A percentile compares a stretch with the other conserved stretches of the same genome.
Evolutionary conservation across 2,113 vertebrate species (phyloP).

Genomic region (Calonectris borealis): DNA sequence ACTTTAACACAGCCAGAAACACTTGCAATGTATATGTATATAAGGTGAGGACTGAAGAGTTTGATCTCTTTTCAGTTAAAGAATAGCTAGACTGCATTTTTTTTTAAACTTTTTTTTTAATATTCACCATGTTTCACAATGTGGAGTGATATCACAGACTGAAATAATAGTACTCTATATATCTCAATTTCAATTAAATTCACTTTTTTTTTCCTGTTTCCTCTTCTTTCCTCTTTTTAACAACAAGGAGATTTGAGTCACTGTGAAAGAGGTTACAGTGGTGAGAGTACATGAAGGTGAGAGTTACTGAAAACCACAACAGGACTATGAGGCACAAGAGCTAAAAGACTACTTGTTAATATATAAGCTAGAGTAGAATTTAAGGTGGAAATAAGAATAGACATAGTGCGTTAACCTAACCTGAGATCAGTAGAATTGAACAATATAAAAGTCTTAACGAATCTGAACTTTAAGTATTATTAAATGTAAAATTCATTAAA

Average conservation of each 20-base stretch:
- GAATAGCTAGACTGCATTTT: neutral
- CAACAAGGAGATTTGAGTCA: neutral
- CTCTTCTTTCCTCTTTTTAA: neutral
- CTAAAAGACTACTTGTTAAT: neutral
- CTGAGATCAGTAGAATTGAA: neutral
- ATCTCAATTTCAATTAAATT: neutral
- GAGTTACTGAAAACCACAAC: neutral
- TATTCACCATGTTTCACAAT: neutral
- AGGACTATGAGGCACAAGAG: neutral
- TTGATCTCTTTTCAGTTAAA: neutral
- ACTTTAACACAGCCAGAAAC: neutral
- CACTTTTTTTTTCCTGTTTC: fast-evolving
- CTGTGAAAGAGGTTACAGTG: neutral
- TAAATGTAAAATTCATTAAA: neutral
- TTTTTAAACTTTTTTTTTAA: neutral
- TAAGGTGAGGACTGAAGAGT: neutral
- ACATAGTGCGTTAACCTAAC: neutral
- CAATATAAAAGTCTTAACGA: neutral
- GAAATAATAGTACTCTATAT: neutral
- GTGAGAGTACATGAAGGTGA: neutral
- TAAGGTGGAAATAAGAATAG: neutral
- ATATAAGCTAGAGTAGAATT: neutral
- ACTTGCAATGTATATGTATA: neutral
- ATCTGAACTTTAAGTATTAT: neutral
- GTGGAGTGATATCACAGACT: neutral